Evolutionary conservation across 2,797 vertebrate species (phyloP).

Genomic region (Botia kubotai): DNA sequence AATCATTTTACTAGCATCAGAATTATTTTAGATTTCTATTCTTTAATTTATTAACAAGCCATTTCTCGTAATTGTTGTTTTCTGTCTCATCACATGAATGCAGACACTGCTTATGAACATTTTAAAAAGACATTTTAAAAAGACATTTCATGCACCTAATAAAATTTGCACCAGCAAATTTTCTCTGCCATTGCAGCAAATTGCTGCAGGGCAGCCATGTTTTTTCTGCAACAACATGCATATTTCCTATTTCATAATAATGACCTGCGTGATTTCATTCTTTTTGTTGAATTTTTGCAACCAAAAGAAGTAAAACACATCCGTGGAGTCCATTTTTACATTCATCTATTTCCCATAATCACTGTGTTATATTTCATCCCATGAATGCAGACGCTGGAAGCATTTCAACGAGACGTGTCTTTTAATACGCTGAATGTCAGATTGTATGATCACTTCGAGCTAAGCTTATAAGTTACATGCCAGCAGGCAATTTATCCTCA

Average conservation of each 20-base stretch:
- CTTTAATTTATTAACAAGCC: neutral
- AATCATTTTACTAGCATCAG: too few relatives aligned
- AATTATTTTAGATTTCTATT: too few relatives aligned
- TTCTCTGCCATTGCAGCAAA: neutral
- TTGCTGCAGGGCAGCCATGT: neutral
- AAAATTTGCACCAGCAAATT: neutral
- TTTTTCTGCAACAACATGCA: neutral
- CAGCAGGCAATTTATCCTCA: slow-evolving; percentile 20
- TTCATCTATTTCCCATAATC: neutral
- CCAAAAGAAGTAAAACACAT: neutral
- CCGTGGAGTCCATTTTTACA: neutral
- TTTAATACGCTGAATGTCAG: neutral
- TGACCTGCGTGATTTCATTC: too few relatives aligned
- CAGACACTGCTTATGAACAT: neutral
- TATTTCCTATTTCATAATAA: too few relatives aligned
- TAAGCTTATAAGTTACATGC: slow-evolving; percentile 15
- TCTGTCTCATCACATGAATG: neutral
- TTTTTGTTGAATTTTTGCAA: neutral
- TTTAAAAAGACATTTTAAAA: neutral
- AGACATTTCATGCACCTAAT: neutral
- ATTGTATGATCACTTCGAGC: slow-evolving; percentile 15
- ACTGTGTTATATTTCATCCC: neutral
- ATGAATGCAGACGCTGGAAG: neutral
- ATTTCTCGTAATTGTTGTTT: neutral
- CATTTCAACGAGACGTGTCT: neutral